Conservation (phyloP, 2,888 invertebrate species). For the Drosophila meridiana region DNA sequence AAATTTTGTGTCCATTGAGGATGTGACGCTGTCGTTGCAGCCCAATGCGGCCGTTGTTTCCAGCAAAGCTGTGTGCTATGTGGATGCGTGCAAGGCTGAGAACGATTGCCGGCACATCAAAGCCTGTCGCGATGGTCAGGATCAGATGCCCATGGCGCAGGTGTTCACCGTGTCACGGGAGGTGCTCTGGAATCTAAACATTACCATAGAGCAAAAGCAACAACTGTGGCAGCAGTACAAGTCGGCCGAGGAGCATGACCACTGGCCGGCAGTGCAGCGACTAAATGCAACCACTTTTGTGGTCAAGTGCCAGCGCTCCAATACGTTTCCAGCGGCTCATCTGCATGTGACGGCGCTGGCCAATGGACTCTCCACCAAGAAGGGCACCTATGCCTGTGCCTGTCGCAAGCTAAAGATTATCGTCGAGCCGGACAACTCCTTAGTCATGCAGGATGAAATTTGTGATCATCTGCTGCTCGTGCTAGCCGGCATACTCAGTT, state of each 20-base stretch:
- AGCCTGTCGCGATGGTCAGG: slow-evolving; percentile 60
- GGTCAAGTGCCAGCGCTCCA: slow-evolving; percentile 80
- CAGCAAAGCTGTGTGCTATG: slow-evolving; percentile 77
- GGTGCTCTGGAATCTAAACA: slow-evolving; percentile 81
- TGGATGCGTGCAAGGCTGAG: slow-evolving; percentile 78
- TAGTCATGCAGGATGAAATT: slow-evolving; percentile 83
- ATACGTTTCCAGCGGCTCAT: slow-evolving; percentile 81
- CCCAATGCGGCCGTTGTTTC: slow-evolving; percentile 81
- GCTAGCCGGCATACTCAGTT: slow-evolving; percentile 81
- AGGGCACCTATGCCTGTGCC: slow-evolving; percentile 77
- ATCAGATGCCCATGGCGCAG: slow-evolving; percentile 67
- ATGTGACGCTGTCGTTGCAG: slow-evolving; percentile 83
- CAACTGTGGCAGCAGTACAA: slow-evolving; percentile 81
- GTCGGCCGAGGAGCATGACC: slow-evolving; percentile 64
- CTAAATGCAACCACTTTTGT: slow-evolving; percentile 81
- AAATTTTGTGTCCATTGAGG: slow-evolving; percentile 89
- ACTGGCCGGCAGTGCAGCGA: slow-evolving; percentile 81
- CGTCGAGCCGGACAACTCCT: slow-evolving; percentile 82
- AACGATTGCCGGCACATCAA: slow-evolving; percentile 82
- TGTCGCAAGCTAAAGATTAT: slow-evolving; percentile 83
- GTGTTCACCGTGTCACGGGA: slow-evolving; percentile 75
- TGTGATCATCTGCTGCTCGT: slow-evolving; percentile 84
- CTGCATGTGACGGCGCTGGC: slow-evolving; percentile 80
- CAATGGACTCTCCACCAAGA: slow-evolving; percentile 68
- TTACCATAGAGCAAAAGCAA: slow-evolving; percentile 76